Percentiles rank a stretch among this genome's conserved stretches.
phyloP scores from a whole-genome alignment of 2,113 vertebrate genomes.

The Thalassarche chlororhynchos region DNA sequence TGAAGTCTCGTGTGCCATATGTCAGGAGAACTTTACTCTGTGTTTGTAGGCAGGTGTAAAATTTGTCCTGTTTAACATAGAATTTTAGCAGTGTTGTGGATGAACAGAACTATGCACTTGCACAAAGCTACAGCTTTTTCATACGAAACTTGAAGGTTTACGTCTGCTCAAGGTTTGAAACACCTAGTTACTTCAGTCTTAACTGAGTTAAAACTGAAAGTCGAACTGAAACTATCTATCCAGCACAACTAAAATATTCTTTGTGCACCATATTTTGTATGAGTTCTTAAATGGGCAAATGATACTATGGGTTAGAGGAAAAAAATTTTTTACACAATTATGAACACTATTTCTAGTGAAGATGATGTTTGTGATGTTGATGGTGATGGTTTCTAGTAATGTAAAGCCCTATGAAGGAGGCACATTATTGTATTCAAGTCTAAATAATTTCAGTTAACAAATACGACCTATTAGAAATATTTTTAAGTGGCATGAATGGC shows the following conservation, averaged over 20 bases:
- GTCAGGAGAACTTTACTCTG: neutral
- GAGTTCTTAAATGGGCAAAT: neutral
- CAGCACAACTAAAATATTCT: neutral
- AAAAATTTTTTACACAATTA: neutral
- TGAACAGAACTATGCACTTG: neutral
- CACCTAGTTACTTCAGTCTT: neutral
- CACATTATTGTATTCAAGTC: neutral
- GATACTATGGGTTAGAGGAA: neutral
- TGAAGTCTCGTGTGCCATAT: fast-evolving
- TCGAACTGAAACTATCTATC: neutral
- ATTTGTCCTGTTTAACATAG: neutral
- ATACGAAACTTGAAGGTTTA: neutral
- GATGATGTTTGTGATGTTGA: neutral
- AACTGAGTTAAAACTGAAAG: neutral
- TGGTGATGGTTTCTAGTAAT: neutral
- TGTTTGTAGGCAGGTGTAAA: neutral
- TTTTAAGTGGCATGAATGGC: neutral
- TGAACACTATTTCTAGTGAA: neutral
- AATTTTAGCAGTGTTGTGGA: neutral
- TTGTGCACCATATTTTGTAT: neutral
- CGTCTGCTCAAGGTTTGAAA: neutral
- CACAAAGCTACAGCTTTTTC: neutral
- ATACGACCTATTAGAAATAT: neutral
- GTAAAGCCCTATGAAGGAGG: neutral
- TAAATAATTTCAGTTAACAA: neutral